Evolutionary conservation across 2,888 invertebrate genomes (phyloP), one percentile per base, ranked within the genome.

Genomic region (Fragum whitleyi): DNA sequence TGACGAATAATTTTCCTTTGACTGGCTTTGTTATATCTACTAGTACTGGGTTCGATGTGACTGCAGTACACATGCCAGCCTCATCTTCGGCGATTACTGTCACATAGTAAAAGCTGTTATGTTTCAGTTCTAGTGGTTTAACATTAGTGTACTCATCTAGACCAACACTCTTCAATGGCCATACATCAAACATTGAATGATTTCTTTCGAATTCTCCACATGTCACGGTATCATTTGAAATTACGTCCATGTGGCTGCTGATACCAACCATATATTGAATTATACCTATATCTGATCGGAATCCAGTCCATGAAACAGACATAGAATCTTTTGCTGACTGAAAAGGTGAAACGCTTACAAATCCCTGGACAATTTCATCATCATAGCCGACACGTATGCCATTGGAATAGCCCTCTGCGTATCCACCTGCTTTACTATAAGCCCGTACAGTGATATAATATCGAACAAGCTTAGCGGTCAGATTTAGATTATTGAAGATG

Each of bases 381-480:
- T 73, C 57, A 68, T 74, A 88, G 2, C 90, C 90, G 7, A 88
- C 90, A 39, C 77, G 77, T 26, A 91, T 83, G 7, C 91, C 91
- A 70, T 90, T 90, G 0, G 90, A 89, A 55, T 83, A 86, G 16
- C 82, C 87, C 79, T 90, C 90, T 9, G 83, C 85, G 68, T 80
- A 81, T 14, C 90, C 88, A 9, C 90, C 90, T 19, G 91, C 89
- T 21, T 74, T 70, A 55, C 89, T 90, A 74, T 86, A 82, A 9
- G 87, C 89, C 23, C 91, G 78, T 3, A 91, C 90, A 11, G 91
- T 90, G 28, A 91, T 83, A 59, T 86, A 91, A 68, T 90, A 91
- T 1, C 82, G 84, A 5, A 86, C 86, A 28, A 83, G 62, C 68
- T 87, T 88, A 0, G 87, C 73, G 1, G 87, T 87, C 21, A 91